Base-by-base conservation (phyloP, 2,797 vertebrate genomes). In the Alca torda region DNA sequence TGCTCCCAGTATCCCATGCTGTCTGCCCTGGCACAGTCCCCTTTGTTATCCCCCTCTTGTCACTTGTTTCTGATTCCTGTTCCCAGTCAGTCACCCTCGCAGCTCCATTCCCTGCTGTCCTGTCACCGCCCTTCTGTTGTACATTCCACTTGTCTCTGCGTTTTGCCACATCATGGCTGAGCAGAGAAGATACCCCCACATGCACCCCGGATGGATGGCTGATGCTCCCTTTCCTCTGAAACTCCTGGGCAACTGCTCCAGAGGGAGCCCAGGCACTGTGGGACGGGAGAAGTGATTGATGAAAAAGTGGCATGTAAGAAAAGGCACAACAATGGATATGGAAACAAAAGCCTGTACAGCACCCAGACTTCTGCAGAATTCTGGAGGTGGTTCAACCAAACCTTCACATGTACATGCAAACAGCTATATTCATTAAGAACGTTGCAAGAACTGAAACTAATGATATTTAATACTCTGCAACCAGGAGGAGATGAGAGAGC, bases 151-250 rank as follows among this genome's bases (percentile, higher is more conserved):
- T 45, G 13, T 33, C 57, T 51, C 57, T 67, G 5, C 13, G 2
- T 45, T 76, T 70, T 67, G n/a, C 51, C 16, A 28, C 0, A 0
- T 57, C 28, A 15, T 56, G 45, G 30, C 67, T 80, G 72, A 77
- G 68, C 56, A 80, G 60, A 82, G 84, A 28, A 50, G 18, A 39
- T 20, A 21, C 3, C 13, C 31, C 16, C 6, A 6, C 8, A 9
- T 1, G 1, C 37, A 17, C 13, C 21, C 4, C 3, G 1, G 1
- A 2, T 4, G 41, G 37, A 17, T 39, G 15, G 24, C 12, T 35
- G 13, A 3, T 75, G n/a, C 56, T 64, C 25, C 39, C 19, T 37
- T 35, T 68, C 64, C 15, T 74, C 73, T 45, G 33, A n/a, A 54
- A 73, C 59, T 50, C 33, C 39, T 91, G 2, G 67, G 50, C 48